Evolutionary conservation across 2,797 vertebrate genomes (phyloP).

Genomic region (Geotria australis): DNA sequence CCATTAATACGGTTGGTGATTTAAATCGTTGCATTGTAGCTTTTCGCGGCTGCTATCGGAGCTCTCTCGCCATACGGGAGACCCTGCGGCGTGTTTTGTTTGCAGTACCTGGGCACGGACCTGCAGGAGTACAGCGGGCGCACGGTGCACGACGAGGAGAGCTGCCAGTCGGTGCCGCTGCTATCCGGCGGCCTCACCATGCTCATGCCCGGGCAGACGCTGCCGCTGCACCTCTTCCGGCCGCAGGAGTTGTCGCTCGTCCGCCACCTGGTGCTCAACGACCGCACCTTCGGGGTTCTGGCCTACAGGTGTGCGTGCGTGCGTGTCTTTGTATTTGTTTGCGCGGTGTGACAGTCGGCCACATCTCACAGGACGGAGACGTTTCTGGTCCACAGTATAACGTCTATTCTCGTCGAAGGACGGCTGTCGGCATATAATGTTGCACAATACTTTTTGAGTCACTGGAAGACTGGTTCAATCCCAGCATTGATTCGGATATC

Average conservation of each 20-base stretch:
- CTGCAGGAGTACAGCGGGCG: constrained; percentile 97
- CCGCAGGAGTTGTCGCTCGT: constrained; percentile 98
- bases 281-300: constrained; percentile 83
- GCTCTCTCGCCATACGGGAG: not conserved
- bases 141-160: constrained; percentile 75
- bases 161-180: constrained; percentile 62
- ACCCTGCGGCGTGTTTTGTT: not conserved
- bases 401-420: no score
- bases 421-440: no score
- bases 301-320: constrained; percentile 35
- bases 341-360: no score
- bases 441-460: no score
- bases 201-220: constrained; percentile 70
- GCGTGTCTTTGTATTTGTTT: not conserved
- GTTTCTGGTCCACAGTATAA: no score
- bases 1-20: no score
- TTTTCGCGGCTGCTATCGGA: no score
- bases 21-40: no score
- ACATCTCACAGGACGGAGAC: no score
- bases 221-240: constrained; percentile 68
- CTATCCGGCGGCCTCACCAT: constrained; percentile 55
- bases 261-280: constrained; percentile 54
- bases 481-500: no score
- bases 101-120: constrained; percentile 63
- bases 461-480: no score